phyloP scores from a whole-genome alignment of 1,140 invertebrate genomes.

The Zaprionus camerounensis region DNA sequence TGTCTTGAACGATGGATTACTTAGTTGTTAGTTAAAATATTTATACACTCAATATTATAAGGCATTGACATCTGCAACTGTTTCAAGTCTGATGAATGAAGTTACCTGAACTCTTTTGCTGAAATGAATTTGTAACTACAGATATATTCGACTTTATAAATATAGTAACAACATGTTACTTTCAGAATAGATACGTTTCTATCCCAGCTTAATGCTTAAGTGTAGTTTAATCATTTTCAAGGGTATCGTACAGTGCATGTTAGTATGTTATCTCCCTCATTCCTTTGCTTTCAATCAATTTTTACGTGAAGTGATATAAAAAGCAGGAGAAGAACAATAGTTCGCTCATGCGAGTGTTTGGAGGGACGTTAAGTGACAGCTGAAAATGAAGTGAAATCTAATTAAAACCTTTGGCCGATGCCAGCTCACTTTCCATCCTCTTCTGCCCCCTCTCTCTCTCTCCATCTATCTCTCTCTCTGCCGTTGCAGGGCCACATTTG shows the following conservation, averaged over 20 bases:
- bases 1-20: background rate
- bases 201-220: no score
- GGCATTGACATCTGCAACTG: no score
- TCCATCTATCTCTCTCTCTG: no score
- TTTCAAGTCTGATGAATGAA: no score
- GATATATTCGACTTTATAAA: no score
- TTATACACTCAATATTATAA: no score
- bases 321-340: constrained; percentile 16
- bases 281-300: constrained; percentile 26
- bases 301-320: constrained; percentile 14
- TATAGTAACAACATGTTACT: no score
- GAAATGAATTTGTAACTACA: no score
- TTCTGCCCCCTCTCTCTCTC: background rate
- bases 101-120: no score
- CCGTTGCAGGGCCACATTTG: background rate
- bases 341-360: background rate
- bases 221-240: background rate
- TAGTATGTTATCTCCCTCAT: background rate
- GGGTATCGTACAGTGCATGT: background rate
- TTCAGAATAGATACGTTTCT: no score
- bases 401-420: constrained; percentile 65
- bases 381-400: constrained; percentile 75
- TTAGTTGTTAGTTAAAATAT: background rate
- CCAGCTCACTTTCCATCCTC: background rate
- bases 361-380: constrained; percentile 56